These are phyloP conservation scores for Clanis bilineata DNA, from an alignment of 2,888 invertebrate species.

Conservation along the genomic window DNA sequence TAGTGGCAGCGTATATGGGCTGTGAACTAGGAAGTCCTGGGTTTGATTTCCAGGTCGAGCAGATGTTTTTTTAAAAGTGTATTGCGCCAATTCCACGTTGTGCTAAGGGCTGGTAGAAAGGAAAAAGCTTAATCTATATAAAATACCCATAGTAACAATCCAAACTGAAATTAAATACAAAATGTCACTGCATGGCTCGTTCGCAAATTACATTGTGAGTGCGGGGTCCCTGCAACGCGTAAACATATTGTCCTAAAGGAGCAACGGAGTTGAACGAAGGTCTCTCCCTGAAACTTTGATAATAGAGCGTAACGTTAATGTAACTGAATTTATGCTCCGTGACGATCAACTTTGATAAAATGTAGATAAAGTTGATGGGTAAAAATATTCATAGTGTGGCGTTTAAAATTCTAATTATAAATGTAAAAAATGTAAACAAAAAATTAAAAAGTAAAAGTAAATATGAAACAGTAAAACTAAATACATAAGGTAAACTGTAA, in stretches of 20 bases:
- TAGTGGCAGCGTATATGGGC: no score
- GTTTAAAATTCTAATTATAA: no score
- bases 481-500: no score
- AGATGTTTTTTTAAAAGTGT: no score
- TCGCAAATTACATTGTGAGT: conserved; percentile 34
- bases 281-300: conserved; percentile 26
- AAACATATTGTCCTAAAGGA: conserved; percentile 37
- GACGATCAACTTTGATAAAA: not conserved
- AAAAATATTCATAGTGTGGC: not conserved
- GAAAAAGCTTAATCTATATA: no score
- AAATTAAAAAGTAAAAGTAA: no score
- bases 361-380: not conserved
- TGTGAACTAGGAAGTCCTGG: no score
- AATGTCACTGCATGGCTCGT: conserved; percentile 39
- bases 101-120: no score
- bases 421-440: no score
- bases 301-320: conserved; percentile 27
- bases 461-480: no score
- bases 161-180: conserved; percentile 36
- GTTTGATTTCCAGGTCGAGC: no score
- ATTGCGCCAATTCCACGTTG: no score
- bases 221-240: conserved; percentile 31
- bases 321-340: not conserved
- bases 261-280: conserved; percentile 27
- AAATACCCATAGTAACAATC: not conserved